Evolutionary conservation across 30 jellyfish, hydroid and myxozoan species (phyloP).

Genomic region (Aurelia aurita complex sp. Pacific): DNA sequence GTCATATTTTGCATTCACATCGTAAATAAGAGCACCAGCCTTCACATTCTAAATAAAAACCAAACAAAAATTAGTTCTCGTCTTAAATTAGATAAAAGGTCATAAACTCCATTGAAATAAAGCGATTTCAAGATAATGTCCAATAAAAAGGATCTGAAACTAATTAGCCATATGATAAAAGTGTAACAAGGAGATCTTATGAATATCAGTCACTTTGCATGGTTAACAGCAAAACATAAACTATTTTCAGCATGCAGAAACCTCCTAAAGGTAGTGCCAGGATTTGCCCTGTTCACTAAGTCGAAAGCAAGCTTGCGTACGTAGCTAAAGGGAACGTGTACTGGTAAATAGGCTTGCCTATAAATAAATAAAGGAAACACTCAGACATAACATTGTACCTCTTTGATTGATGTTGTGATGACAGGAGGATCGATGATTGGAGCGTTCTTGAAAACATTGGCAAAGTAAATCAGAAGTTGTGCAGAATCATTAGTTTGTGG

Average conservation of each 20-base stretch:
- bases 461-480: slow-evolving; percentile 17
- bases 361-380: too few relatives aligned
- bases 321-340: too few relatives aligned
- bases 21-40: slow-evolving; percentile 52
- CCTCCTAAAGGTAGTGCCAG: too few relatives aligned
- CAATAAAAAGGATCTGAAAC: too few relatives aligned
- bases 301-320: too few relatives aligned
- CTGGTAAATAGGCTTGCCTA: too few relatives aligned
- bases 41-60: slow-evolving; percentile 20
- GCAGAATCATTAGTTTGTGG: slow-evolving; percentile 41
- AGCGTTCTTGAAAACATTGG: slow-evolving; percentile 47
- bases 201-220: too few relatives aligned
- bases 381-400: slow-evolving; percentile 14
- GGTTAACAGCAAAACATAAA: too few relatives aligned
- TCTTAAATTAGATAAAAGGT: background rate
- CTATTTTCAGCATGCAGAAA: too few relatives aligned
- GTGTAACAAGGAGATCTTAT: too few relatives aligned
- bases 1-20: slow-evolving; percentile 57
- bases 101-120: background rate
- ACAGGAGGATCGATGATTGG: slow-evolving; percentile 38
- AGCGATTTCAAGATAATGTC: background rate
- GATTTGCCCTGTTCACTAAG: too few relatives aligned
- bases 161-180: too few relatives aligned
- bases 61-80: background rate
- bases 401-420: slow-evolving; percentile 24